phyloP scores from a whole-genome alignment of 2,888 invertebrate genomes.

The Eupithecia subumbrata region DNA sequence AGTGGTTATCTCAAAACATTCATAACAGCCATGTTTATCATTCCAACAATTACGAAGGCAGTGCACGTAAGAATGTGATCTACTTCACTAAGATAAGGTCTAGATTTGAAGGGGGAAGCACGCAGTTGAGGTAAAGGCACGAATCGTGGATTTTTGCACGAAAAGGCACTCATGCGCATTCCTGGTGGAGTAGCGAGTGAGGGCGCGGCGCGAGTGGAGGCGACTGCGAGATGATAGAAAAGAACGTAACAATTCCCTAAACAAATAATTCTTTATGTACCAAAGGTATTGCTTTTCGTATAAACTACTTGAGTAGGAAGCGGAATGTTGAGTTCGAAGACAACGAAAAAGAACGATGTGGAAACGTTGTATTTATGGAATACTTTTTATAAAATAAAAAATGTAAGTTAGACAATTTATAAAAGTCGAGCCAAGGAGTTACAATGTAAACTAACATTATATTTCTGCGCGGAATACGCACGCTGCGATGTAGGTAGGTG shows the following conservation, averaged over 20 bases:
- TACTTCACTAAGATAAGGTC: conserved; percentile 30
- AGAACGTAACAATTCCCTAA: background rate
- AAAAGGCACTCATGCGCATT: conserved; percentile 58
- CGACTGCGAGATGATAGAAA: conserved; percentile 12
- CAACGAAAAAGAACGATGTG: too few species aligned
- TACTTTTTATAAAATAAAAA: too few species aligned
- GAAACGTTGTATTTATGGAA: too few species aligned
- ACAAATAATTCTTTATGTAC: too few species aligned
- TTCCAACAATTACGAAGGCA: conserved; percentile 26
- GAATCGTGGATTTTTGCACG: conserved; percentile 70
- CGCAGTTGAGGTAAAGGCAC: conserved; percentile 39
- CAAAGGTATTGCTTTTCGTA: too few species aligned
- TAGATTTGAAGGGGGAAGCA: conserved; percentile 23
- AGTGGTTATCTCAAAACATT: conserved; percentile 21
- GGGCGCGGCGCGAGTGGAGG: conserved; percentile 35
- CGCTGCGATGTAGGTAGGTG: too few species aligned
- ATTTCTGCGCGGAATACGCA: too few species aligned
- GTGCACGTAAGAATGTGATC: conserved; percentile 26
- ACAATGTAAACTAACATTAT: too few species aligned
- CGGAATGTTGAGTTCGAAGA: too few species aligned
- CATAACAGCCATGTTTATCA: conserved; percentile 20
- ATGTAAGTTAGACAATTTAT: too few species aligned
- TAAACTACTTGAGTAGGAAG: too few species aligned
- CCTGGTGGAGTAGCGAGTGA: conserved; percentile 44
- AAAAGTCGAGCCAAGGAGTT: too few species aligned